Evolutionary conservation across 2,888 invertebrate species (phyloP).

Genomic region (Antheraea assamensis): DNA sequence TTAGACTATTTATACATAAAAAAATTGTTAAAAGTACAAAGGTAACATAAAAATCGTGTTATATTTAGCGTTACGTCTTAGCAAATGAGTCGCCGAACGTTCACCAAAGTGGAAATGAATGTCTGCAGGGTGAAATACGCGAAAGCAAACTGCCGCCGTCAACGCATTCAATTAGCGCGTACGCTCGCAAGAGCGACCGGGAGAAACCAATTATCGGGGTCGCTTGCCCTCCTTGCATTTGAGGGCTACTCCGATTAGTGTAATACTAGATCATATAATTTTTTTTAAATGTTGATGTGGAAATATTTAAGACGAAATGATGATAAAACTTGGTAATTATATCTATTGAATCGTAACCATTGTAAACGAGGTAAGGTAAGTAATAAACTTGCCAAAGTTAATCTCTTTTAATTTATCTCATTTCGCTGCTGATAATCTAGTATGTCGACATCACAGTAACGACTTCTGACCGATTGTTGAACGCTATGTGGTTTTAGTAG

Average conservation of each 20-base stretch:
- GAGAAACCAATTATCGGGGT: conserved; percentile 63
- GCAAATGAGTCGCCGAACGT: conserved; percentile 4
- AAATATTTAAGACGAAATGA: too few relatives aligned
- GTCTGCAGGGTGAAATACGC: conserved; percentile 11
- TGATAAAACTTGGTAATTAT: too few relatives aligned
- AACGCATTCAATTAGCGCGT: conserved; percentile 61
- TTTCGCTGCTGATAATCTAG: too few relatives aligned
- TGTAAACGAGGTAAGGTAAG: too few relatives aligned
- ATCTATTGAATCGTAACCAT: too few relatives aligned
- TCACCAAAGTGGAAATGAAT: conserved; percentile 6
- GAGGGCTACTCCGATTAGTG: conserved; percentile 30
- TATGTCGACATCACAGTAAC: too few relatives aligned
- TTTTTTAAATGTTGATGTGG: too few relatives aligned
- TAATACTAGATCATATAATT: not conserved
- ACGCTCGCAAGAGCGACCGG: conserved; percentile 29
- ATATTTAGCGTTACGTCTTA: conserved; percentile 6
- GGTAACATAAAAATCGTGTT: not conserved
- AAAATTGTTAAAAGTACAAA: not conserved
- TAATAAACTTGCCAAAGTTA: too few relatives aligned
- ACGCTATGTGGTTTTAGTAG: too few relatives aligned
- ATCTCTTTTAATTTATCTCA: too few relatives aligned
- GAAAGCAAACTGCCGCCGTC: conserved; percentile 31
- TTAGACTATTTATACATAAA: not conserved
- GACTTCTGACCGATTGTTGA: too few relatives aligned
- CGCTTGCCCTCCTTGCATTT: conserved; percentile 45